Conservation (phyloP, 1,140 invertebrate species). For the Heliconius hewitsoni region DNA sequence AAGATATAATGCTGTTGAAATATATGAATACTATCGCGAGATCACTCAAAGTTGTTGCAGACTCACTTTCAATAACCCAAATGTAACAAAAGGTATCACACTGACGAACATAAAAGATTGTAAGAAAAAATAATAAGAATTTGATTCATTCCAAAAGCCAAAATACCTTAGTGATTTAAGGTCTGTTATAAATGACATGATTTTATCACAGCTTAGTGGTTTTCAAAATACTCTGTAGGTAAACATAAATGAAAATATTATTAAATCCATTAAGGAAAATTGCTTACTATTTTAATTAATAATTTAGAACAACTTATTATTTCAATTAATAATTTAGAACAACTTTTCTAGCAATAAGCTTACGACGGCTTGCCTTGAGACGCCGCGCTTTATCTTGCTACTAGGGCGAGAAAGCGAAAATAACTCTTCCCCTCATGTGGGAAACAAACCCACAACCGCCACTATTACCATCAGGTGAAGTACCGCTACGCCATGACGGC, state of each 20-base stretch:
- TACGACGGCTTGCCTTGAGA: too few species aligned
- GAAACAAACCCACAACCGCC: too few species aligned
- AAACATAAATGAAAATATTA: not conserved
- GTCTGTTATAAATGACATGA: not conserved
- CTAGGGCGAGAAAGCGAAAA: too few species aligned
- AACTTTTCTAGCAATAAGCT: too few species aligned
- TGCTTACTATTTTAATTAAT: too few species aligned
- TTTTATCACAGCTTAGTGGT: not conserved
- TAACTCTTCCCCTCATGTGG: too few species aligned
- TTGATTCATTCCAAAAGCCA: not conserved
- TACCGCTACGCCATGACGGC: too few species aligned
- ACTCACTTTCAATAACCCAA: slow-evolving; percentile 35
- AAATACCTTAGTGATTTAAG: not conserved
- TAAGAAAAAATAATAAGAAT: not conserved
- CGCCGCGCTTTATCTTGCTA: too few species aligned
- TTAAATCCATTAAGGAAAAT: too few species aligned
- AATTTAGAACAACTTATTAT: too few species aligned
- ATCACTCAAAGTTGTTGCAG: slow-evolving; percentile 44
- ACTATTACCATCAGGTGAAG: too few species aligned
- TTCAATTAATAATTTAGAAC: too few species aligned
- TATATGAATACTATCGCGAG: slow-evolving; percentile 59
- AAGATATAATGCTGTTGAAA: slow-evolving; percentile 59
- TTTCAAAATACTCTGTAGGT: not conserved
- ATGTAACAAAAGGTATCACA: slow-evolving; percentile 30
- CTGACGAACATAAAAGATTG: not conserved